Base-by-base conservation (phyloP, 2,113 vertebrate species). In the Heterocephalus glaber region DNA sequence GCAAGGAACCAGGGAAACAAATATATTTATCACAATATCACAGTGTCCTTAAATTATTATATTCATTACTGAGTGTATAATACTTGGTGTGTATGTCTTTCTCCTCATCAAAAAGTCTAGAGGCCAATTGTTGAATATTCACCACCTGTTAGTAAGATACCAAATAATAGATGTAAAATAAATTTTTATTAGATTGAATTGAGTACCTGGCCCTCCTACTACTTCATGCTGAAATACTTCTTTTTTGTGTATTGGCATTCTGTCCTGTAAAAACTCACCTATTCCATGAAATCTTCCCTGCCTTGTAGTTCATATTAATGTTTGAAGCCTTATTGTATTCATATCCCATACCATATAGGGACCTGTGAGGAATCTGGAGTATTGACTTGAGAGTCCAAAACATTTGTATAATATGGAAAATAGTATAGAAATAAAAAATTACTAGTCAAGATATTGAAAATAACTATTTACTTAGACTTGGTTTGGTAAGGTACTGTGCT, bases 161-260 rank as follows among this genome's bases (percentile, higher is more conserved):
- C 65, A 90, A 63, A 52, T 86, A 72, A 68, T 83, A 83, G 58
- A 33, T n/a, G 6, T 10, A 0, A 87, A 63, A 87, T 85, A 63
- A 89, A 47, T 79, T 30, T 88, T 63, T 87, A 14, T 76, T n/a
- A 12, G 41, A 52, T 61, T 96, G 66, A 88, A 66, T 12, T 83
- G 35, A 88, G 35, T 92, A 35, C 30, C 61, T 54, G 17, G 30
- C 41, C 17, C 65, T 30, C 26, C 63, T 77, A 19, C 9, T 66
- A 65, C 22, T 26, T 20, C n/a, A 56, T 94, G 87, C 83, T 68
- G 66, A 83, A 94, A 52, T 70, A 35, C 14, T 47, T 79, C 14
- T 47, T 85, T 80, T 94, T 26, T 95, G 72, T 35, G 35, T 96
- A 2, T 92, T 65, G 65, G 61, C 65, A 72, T 89, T 89, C 47